Conservation (phyloP, 2,888 invertebrate species). For the Andrena camellia region DNA sequence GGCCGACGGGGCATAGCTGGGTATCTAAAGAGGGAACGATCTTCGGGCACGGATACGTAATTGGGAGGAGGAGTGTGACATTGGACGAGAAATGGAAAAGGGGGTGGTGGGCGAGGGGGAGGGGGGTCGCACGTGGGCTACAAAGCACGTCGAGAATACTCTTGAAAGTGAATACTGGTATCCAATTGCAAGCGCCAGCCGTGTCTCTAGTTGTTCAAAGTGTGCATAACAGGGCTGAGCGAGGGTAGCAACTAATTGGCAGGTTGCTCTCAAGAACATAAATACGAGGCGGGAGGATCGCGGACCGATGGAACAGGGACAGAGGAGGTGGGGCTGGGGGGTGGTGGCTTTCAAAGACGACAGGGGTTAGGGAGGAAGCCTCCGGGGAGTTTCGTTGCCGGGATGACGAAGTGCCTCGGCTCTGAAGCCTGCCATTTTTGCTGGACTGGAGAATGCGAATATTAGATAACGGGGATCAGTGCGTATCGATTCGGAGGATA, state of each 20-base stretch:
- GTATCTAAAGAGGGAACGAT: slow-evolving; percentile 50
- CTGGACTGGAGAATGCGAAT: slow-evolving; percentile 36
- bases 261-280: slow-evolving; percentile 72
- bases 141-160: slow-evolving; percentile 75
- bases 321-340: background rate
- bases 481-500: slow-evolving; percentile 42
- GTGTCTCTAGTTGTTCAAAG: slow-evolving; percentile 80
- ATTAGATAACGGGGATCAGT: slow-evolving; percentile 41
- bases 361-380: slow-evolving; percentile 29
- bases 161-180: slow-evolving; percentile 81
- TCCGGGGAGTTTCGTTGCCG: slow-evolving; percentile 45
- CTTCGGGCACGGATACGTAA: slow-evolving; percentile 55
- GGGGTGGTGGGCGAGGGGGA: slow-evolving; percentile 8
- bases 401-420: slow-evolving; percentile 47
- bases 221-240: slow-evolving; percentile 66
- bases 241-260: slow-evolving; percentile 72
- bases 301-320: slow-evolving; percentile 21
- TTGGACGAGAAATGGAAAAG: slow-evolving; percentile 32
- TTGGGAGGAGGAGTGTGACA: slow-evolving; percentile 36
- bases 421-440: slow-evolving; percentile 59
- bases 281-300: slow-evolving; percentile 59
- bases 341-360: slow-evolving; percentile 45
- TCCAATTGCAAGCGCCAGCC: slow-evolving; percentile 75
- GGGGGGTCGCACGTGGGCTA: slow-evolving; percentile 62
- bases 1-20: slow-evolving; percentile 10